Conservation (phyloP, 2,113 vertebrate species). For the Rhinoderma darwinii region DNA sequence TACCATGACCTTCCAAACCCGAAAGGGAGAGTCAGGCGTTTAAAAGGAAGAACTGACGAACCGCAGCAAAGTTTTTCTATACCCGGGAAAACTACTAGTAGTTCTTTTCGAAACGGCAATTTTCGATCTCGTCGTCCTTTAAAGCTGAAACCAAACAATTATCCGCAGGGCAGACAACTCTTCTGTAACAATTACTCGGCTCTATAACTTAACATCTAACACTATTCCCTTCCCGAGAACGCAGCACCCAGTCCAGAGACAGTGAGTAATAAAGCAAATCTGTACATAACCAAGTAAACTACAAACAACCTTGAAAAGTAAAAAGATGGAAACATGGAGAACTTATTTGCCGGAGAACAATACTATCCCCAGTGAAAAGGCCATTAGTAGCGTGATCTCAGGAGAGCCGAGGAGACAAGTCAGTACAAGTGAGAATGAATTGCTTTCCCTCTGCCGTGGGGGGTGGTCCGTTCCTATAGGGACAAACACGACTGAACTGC, state of each 20-base stretch:
- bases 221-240: not conserved
- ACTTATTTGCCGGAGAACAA: conserved; percentile 56
- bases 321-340: conserved; percentile 46
- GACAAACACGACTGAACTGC: conserved; percentile 47
- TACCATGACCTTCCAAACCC: not conserved
- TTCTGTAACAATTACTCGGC: not conserved
- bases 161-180: not conserved
- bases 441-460: conserved; percentile 55
- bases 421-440: conserved; percentile 59
- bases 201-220: conserved; percentile 2
- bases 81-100: not conserved
- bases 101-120: not conserved
- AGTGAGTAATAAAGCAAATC: conserved; percentile 6
- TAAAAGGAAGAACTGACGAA: not conserved
- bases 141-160: conserved; percentile 9
- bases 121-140: not conserved
- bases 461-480: conserved; percentile 53
- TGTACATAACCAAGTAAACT: conserved; percentile 38
- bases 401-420: conserved; percentile 49
- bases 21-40: not conserved
- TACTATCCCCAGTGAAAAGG: conserved; percentile 53
- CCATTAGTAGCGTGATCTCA: conserved; percentile 54
- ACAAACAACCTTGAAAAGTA: conserved; percentile 59
- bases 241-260: not conserved
- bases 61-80: not conserved